Base-by-base conservation (phyloP, 2,888 invertebrate genomes). In the Drosophila mettleri region DNA sequence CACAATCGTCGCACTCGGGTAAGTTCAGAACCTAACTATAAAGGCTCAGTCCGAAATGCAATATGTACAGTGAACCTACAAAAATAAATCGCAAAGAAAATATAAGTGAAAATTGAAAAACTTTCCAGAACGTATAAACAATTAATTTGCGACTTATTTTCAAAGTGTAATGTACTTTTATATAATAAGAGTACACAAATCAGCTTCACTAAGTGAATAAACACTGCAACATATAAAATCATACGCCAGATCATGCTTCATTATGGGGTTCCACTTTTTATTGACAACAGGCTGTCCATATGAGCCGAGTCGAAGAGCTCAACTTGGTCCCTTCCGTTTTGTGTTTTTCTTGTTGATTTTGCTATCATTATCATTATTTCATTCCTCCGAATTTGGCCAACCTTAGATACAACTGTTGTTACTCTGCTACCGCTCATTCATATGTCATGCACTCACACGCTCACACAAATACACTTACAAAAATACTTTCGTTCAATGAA, bases 1-100 rank as follows among this genome's bases (percentile, higher is more conserved):
- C 92, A 43, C 92, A 92, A 85, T 91, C 92, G 46, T 91, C 92
- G 58, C 92, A 92, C 84, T 92, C 92, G 70, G 92, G 92, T 92
- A 88, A 86, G 86, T 78, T 3, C 24, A 61, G 27, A 53, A n/a
- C 38, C 41, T 16, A 53, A 41, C 31, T 31, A 31, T 10, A 53
- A 22, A 16, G 20, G 29, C 12, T 14, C 51, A n/a, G 18, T 16
- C 38, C 43, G 12, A 33, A n/a, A 18, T 34, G 14, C 16, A 33
- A 34, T 55, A 33, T 52, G 3, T 36, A 57, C 20, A 53, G 14
- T 55, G 12, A 22, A 24, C 52, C 16, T 57, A 27, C 33, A 65
- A 60, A 67, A 61, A 53, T 61, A 48, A 60, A 60, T 64, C 64
- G 73, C 69, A 51, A 36, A 29, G 14, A n/a, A 29, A 22, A 29